phyloP scores from a whole-genome alignment of 2,797 vertebrate genomes.

The Etheostoma nigrum region DNA sequence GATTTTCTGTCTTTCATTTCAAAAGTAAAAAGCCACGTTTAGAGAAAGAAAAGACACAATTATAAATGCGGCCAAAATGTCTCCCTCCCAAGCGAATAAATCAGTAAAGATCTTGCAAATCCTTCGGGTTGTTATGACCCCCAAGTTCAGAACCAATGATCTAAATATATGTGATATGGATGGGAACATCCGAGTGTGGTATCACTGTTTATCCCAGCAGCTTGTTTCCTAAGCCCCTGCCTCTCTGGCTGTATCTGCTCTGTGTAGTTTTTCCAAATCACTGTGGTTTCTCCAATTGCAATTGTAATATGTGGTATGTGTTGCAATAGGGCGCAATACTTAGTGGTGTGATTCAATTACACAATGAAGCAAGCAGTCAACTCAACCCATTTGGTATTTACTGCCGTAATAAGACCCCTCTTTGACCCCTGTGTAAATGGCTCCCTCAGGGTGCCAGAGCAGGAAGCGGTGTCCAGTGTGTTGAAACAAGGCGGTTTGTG shows the following conservation, averaged over 20 bases:
- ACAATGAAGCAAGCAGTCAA: not conserved
- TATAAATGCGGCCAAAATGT: not conserved
- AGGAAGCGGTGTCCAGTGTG: slow-evolving; percentile 90
- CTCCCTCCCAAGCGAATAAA: not conserved
- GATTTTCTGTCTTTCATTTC: not conserved
- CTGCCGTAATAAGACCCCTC: slow-evolving; percentile 39
- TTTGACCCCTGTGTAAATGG: slow-evolving; percentile 17
- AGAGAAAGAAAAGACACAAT: not conserved
- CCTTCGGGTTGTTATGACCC: slow-evolving; percentile 5
- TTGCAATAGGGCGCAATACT: slow-evolving; percentile 32
- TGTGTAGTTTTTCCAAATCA: slow-evolving; percentile 9
- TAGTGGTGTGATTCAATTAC: slow-evolving; percentile 25
- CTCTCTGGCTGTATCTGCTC: not conserved
- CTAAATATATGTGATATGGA: slow-evolving; percentile 44
- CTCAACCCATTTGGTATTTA: slow-evolving; percentile 48
- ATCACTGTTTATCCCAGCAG: slow-evolving; percentile 7
- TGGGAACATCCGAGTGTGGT: slow-evolving; percentile 31
- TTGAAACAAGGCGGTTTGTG: slow-evolving; percentile 92
- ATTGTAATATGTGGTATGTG: slow-evolving; percentile 13
- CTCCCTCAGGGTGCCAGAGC: slow-evolving; percentile 91
- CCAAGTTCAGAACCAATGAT: not conserved
- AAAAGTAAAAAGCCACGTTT: not conserved
- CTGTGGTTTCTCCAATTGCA: slow-evolving; percentile 12
- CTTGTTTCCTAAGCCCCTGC: not conserved
- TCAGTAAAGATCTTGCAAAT: slow-evolving; percentile 6